Evolutionary conservation across 2,113 vertebrate genomes (phyloP).

Genomic region (Hippocampus mohnikei): DNA sequence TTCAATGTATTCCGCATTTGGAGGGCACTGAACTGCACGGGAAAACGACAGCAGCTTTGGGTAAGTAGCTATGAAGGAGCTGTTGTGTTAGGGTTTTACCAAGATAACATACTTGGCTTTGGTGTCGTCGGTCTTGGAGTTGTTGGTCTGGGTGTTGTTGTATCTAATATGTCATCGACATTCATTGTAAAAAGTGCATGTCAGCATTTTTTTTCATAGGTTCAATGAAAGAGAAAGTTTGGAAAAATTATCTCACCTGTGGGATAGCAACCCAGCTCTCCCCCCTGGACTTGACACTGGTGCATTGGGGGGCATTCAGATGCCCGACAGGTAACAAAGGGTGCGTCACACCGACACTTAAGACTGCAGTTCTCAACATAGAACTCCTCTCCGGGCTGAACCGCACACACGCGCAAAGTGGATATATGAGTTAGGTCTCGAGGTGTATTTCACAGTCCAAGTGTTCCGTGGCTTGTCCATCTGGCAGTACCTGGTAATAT

Average conservation of each 20-base stretch:
- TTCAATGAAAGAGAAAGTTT: no score
- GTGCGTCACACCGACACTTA: slow-evolving; percentile 60
- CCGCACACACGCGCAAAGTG: slow-evolving; percentile 18
- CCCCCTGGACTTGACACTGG: slow-evolving; percentile 64
- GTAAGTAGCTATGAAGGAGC: neutral
- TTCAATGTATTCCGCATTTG: no score
- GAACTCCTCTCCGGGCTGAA: slow-evolving; percentile 70
- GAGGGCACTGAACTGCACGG: no score
- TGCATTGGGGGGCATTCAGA: slow-evolving; percentile 63
- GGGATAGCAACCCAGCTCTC: slow-evolving; percentile 72
- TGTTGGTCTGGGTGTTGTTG: neutral
- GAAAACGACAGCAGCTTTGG: neutral
- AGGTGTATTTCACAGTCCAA: neutral
- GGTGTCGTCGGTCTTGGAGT: slow-evolving; percentile 9
- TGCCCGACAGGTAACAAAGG: slow-evolving; percentile 47
- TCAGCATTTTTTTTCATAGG: neutral
- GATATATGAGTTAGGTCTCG: neutral
- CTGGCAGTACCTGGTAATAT: slow-evolving; percentile 66
- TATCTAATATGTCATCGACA: neutral
- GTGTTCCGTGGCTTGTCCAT: neutral
- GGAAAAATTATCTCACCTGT: slow-evolving; percentile 49
- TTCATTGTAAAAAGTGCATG: neutral
- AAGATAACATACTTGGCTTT: slow-evolving; percentile 33
- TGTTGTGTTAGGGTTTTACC: neutral
- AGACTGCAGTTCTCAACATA: slow-evolving; percentile 58